Conservation (phyloP, 2,797 vertebrate species). For the Acanthiza pusilla region DNA sequence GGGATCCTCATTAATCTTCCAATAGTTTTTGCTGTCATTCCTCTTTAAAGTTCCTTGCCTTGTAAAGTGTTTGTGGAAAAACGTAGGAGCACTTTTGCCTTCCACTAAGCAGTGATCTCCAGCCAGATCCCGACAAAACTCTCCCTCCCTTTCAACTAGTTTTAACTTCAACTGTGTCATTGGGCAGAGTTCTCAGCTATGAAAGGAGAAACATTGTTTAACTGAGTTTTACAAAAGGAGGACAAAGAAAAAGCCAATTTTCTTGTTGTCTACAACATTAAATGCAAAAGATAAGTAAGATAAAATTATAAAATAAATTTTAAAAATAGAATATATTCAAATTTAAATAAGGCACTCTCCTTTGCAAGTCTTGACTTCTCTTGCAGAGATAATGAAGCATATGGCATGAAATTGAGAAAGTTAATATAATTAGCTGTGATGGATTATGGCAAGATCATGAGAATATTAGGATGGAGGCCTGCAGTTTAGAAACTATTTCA, state of each 20-base stretch:
- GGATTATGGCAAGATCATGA: background rate
- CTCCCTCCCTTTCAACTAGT: constrained; percentile 59
- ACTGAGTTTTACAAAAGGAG: constrained; percentile 37
- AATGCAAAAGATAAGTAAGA: background rate
- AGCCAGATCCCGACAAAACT: constrained; percentile 70
- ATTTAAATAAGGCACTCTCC: background rate
- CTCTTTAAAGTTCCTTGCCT: constrained; percentile 70
- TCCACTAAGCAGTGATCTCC: constrained; percentile 54
- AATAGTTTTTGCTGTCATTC: constrained; percentile 74
- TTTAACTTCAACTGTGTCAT: constrained; percentile 49
- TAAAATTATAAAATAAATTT: background rate
- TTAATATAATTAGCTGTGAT: constrained; percentile 2
- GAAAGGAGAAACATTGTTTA: constrained; percentile 61
- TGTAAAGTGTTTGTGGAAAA: constrained; percentile 70
- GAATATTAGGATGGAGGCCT: background rate
- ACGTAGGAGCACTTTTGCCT: constrained; percentile 54
- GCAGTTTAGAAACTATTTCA: background rate
- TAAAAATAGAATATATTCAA: background rate
- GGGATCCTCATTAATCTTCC: constrained; percentile 79
- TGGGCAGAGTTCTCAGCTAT: constrained; percentile 40
- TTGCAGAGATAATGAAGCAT: background rate
- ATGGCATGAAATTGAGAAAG: background rate
- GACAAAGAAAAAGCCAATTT: background rate
- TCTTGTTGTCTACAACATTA: constrained; percentile 25
- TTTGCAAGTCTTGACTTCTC: background rate